phyloP scores from a whole-genome alignment of 2,113 vertebrate species.

The Tragelaphus buxtoni region DNA sequence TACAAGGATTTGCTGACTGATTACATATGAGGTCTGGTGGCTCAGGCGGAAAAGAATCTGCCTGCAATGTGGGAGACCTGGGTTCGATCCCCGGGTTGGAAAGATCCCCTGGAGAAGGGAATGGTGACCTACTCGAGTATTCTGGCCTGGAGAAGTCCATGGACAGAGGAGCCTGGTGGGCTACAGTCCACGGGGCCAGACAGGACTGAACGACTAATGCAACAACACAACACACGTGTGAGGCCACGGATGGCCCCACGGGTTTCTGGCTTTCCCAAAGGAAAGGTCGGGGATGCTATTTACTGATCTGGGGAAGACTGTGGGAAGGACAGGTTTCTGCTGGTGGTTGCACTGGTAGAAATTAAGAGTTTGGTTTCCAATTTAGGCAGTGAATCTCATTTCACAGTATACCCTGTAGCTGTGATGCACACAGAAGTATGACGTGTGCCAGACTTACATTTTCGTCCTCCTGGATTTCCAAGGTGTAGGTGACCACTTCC shows the following conservation, averaged over 20 bases:
- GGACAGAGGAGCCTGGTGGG: background rate
- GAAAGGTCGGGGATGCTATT: background rate
- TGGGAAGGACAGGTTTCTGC: background rate
- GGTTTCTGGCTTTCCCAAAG: background rate
- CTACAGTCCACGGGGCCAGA: background rate
- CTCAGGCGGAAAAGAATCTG: background rate
- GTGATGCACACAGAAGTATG: accelerated
- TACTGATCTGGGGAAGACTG: background rate
- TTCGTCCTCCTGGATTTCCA: conserved; percentile 97
- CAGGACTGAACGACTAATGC: background rate
- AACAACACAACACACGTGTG: background rate
- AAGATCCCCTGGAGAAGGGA: background rate
- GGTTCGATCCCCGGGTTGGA: background rate
- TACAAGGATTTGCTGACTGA: background rate
- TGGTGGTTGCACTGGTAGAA: background rate
- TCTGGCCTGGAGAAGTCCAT: background rate
- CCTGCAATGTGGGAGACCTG: background rate
- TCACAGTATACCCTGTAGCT: background rate
- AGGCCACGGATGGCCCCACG: background rate
- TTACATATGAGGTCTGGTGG: background rate
- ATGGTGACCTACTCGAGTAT: background rate
- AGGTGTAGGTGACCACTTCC: conserved; percentile 92
- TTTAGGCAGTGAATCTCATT: background rate
- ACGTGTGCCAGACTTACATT: conserved; percentile 80
- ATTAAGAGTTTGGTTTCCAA: background rate